Evolutionary conservation across 2,797 vertebrate species (phyloP).

Genomic region (Fundulus diaphanus): DNA sequence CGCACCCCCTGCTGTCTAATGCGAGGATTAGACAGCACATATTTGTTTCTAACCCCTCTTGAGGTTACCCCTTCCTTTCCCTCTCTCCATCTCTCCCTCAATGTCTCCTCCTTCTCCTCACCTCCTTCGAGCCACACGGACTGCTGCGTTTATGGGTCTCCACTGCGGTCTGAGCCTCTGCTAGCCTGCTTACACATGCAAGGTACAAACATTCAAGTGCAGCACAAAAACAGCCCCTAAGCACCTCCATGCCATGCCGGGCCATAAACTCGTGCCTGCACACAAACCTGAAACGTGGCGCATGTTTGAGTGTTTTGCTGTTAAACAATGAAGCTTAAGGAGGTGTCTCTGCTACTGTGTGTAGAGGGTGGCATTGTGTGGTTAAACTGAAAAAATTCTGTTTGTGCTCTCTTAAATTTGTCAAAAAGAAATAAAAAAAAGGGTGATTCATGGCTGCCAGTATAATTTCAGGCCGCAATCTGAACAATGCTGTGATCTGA

Average conservation of each 20-base stretch:
- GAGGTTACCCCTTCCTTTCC: conserved; percentile 49
- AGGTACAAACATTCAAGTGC: conserved; percentile 49
- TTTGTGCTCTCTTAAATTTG: conserved; percentile 19
- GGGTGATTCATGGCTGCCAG: conserved; percentile 63
- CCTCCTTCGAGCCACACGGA: conserved; percentile 33
- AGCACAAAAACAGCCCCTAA: conserved; percentile 35
- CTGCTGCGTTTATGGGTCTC: conserved; percentile 69
- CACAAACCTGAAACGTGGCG: conserved; percentile 6
- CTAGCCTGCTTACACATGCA: conserved; percentile 73
- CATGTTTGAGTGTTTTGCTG: conserved; percentile 30
- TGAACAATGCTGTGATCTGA: conserved; percentile 74
- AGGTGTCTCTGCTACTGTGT: conserved; percentile 8
- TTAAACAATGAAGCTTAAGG: conserved; percentile 27
- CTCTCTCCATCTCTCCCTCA: conserved; percentile 30
- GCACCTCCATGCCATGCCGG: conserved; percentile 29
- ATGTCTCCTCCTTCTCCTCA: conserved; percentile 41
- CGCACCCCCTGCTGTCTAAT: conserved; percentile 72
- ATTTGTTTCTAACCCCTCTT: conserved; percentile 63
- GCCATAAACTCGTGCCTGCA: conserved; percentile 23
- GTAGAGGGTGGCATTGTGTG: background rate
- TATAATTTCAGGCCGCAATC: conserved; percentile 73
- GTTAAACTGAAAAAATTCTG: conserved; percentile 23
- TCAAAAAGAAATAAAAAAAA: conserved; percentile 55
- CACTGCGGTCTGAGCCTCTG: conserved; percentile 48
- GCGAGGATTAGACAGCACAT: conserved; percentile 66